A percentile compares a stretch with the other conserved stretches of the same genome.
Evolutionary conservation across 2,888 invertebrate genomes (phyloP).

Genomic region (Subacronicta megacephala): DNA sequence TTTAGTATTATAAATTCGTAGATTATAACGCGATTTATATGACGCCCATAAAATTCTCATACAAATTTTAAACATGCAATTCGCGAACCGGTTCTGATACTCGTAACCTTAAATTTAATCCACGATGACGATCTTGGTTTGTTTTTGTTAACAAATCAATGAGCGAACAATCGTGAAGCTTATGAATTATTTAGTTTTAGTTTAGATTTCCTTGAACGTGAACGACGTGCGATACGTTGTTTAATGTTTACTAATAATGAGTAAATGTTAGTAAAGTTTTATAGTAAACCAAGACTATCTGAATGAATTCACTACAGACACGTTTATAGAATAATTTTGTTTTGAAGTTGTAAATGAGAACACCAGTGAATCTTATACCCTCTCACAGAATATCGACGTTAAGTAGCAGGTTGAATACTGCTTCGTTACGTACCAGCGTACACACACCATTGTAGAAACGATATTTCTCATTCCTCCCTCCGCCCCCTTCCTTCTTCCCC

Average conservation of each 20-base stretch:
- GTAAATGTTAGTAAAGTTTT: constrained; percentile 7
- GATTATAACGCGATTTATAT: not conserved
- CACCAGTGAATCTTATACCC: too few species aligned
- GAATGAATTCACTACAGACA: constrained; percentile 10
- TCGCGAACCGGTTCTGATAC: constrained; percentile 12
- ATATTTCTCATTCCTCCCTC: too few species aligned
- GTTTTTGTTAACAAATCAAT: constrained; percentile 57
- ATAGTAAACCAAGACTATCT: constrained; percentile 17
- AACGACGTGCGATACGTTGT: constrained; percentile 31
- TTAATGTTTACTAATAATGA: constrained; percentile 38
- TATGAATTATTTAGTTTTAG: constrained; percentile 59
- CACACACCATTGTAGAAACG: too few species aligned
- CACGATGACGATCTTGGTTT: constrained; percentile 29
- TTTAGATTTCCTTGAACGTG: constrained; percentile 56
- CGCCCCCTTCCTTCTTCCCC: too few species aligned
- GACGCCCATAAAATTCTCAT: not conserved
- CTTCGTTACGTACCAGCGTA: too few species aligned
- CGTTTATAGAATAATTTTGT: too few species aligned
- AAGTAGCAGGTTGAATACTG: too few species aligned
- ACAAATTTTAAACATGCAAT: constrained; percentile 1
- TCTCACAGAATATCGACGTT: too few species aligned
- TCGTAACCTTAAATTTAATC: constrained; percentile 9
- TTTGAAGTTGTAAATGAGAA: too few species aligned
- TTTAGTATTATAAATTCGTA: too few species aligned
- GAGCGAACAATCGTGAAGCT: constrained; percentile 25